Evolutionary conservation across 2,797 vertebrate genomes (phyloP), one percentile per base, ranked within the genome.

Genomic region (Chaenodraco wilsoni): DNA sequence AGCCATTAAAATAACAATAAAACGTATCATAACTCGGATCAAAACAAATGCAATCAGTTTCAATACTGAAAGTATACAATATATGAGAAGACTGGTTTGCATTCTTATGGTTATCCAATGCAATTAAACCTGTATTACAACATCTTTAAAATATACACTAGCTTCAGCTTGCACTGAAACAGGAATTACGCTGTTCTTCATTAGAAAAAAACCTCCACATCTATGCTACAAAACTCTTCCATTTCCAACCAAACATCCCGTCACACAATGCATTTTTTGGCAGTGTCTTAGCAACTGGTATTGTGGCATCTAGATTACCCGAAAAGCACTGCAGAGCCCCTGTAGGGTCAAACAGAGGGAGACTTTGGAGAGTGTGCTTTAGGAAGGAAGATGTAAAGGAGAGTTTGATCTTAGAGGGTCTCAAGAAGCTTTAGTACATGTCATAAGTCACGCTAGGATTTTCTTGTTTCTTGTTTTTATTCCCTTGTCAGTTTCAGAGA

Each of bases 291-390:
- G 94, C 92, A 94, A 94, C 92, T 76, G 78, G 76, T 64, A 84
- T 84, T 92, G 87, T 88, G 76, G 85, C 83, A 88, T 88, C 83
- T 88, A 88, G 89, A 91, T 94, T 91, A 93, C 85, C 88, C 86
- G 87, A 54, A 72, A 81, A 85, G 84, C 88, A 82, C 23, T 76
- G 82, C 75, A 72, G 84, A 77, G 69, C 50, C 81, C 85, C 89
- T 43, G 43, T 63, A n/a, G 84, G 51, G 81, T 55, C 15, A 4
- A 68, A 83, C 49, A 87, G 81, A 78, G 79, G 59, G 78, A 69
- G 61, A 62, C 55, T 67, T 64, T 67, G 16, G 72, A 50, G 74
- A 66, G 27, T 15, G 54, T 44, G 65, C 72, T 85, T 85, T 67
- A 81, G 74, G 64, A 69, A 74, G 65, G 50, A 59, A 76, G 69